phyloP scores from a whole-genome alignment of 2,888 invertebrate genomes.

The Agrochola litura region DNA sequence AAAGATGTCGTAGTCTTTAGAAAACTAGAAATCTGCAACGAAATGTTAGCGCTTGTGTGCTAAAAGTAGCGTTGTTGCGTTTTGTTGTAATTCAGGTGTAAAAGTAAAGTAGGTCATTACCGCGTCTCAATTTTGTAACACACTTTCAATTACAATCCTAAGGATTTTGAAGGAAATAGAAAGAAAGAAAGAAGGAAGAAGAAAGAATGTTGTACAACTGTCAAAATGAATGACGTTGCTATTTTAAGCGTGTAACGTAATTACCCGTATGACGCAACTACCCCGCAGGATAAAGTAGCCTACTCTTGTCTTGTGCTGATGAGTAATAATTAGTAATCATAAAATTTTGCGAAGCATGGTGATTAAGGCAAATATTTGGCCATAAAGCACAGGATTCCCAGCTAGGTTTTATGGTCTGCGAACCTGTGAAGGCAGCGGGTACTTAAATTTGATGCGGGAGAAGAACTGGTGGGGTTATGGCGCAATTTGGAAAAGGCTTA shows the following conservation, averaged over 20 bases:
- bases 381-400: background rate
- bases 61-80: background rate
- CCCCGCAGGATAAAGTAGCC: too few species aligned
- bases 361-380: background rate
- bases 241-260: too few species aligned
- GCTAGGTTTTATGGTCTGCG: background rate
- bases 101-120: background rate
- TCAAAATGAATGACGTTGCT: too few species aligned
- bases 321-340: background rate
- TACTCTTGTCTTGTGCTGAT: background rate
- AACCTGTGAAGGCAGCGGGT: background rate
- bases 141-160: too few species aligned
- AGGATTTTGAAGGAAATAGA: too few species aligned
- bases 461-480: background rate
- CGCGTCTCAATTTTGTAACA: background rate
- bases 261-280: too few species aligned
- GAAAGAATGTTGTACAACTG: too few species aligned
- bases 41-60: background rate
- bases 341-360: background rate
- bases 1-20: slow-evolving; percentile 16
- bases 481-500: background rate
- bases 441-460: background rate
- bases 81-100: background rate
- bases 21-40: slow-evolving; percentile 32
- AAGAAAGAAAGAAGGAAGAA: too few species aligned